Conservation (phyloP, 2,888 invertebrate species). For the Tipula confusa region DNA sequence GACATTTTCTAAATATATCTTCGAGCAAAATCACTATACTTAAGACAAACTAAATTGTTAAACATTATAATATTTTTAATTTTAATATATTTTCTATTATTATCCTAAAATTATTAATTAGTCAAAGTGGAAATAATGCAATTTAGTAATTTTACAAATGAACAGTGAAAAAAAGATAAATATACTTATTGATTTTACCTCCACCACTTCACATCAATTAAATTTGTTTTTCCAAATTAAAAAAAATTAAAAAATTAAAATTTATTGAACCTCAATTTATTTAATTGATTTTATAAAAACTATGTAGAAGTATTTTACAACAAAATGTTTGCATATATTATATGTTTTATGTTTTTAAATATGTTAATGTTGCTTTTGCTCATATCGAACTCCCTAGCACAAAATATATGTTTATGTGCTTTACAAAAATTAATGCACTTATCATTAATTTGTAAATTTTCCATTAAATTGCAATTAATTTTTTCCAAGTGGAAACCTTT, state of each 20-base stretch:
- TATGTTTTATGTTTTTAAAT: neutral
- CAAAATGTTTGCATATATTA: too few species aligned
- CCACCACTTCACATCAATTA: neutral
- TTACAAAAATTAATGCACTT: neutral
- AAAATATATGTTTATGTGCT: neutral
- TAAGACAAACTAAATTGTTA: too few species aligned
- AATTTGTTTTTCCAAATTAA: neutral
- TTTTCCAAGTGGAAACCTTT: neutral
- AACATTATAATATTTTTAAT: too few species aligned
- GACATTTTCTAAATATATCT: too few species aligned
- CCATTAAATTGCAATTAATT: neutral
- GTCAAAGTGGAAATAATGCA: neutral
- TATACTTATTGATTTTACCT: neutral
- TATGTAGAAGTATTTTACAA: neutral
- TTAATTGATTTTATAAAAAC: neutral
- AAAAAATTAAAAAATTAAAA: neutral
- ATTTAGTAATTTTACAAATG: neutral
- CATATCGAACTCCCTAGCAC: neutral
- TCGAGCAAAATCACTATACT: too few species aligned
- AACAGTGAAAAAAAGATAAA: neutral
- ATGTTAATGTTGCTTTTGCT: neutral
- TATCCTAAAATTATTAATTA: neutral
- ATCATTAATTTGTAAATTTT: neutral
- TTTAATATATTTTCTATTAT: neutral
- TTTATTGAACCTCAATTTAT: neutral